A percentile compares a stretch with the other conserved stretches of the same genome.
Evolutionary conservation across 2,888 invertebrate species (phyloP).

Genomic region (Epistrophella euchroma): DNA sequence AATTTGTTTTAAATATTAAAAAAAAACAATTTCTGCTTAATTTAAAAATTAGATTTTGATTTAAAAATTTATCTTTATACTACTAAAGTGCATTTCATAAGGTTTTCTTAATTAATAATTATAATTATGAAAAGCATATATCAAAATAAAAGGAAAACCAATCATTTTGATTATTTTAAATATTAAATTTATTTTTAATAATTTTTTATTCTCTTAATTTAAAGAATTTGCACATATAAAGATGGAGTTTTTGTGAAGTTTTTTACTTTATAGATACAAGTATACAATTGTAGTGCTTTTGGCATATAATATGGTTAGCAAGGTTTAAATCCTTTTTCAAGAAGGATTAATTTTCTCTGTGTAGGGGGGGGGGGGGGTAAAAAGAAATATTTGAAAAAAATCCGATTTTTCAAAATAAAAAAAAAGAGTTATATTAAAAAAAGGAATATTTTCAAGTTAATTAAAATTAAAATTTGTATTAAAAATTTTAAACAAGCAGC

Average conservation of each 20-base stretch:
- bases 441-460: not conserved
- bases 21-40: conserved; percentile 31
- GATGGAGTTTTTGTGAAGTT: conserved; percentile 8
- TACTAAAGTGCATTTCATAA: conserved; percentile 70
- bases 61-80: conserved; percentile 18
- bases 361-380: not conserved
- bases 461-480: not conserved
- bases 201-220: not conserved
- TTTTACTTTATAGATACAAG: conserved; percentile 5
- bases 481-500: not conserved
- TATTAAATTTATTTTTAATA: conserved; percentile 15
- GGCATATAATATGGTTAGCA: conserved; percentile 39
- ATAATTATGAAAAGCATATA: not conserved
- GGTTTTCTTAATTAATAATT: not conserved
- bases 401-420: not conserved
- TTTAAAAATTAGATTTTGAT: conserved; percentile 7
- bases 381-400: not conserved
- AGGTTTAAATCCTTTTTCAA: conserved; percentile 5
- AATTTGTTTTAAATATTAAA: conserved; percentile 29
- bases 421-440: not conserved
- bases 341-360: not conserved
- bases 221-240: conserved; percentile 37
- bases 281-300: conserved; percentile 35
- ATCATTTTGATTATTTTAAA: conserved; percentile 19
- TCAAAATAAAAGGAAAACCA: conserved; percentile 27